phyloP scores from a whole-genome alignment of 2,113 vertebrate species.

The Himantopus leucocephalus region DNA sequence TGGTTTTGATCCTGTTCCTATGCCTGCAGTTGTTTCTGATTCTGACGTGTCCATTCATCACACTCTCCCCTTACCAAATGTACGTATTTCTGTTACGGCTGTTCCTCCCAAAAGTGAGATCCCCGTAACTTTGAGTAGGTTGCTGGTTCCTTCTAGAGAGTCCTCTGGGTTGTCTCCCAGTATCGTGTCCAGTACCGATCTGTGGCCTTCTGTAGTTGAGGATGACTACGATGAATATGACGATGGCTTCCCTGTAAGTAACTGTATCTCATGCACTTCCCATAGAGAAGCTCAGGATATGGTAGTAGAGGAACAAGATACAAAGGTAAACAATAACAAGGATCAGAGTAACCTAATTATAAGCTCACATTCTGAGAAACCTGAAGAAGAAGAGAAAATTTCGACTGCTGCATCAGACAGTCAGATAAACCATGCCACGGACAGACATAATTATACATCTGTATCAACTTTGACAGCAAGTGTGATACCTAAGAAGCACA shows the following conservation, averaged over 20 bases:
- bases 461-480: conserved; percentile 3
- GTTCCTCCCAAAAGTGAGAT: conserved; percentile 62
- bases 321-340: conserved; percentile 73
- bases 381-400: conserved; percentile 68
- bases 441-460: conserved; percentile 28
- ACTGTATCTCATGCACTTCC: conserved; percentile 82
- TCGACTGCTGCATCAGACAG: conserved; percentile 36
- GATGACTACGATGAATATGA: conserved; percentile 72
- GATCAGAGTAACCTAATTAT: conserved; percentile 72
- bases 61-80: conserved; percentile 63
- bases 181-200: conserved; percentile 58
- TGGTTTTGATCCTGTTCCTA: conserved; percentile 46
- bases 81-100: conserved; percentile 76
- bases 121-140: conserved; percentile 61
- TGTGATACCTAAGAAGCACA: conserved; percentile 36
- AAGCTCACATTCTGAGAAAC: conserved; percentile 68
- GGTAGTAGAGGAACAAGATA: conserved; percentile 72
- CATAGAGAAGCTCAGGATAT: conserved; percentile 80
- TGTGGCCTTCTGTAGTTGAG: conserved; percentile 65
- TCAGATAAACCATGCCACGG: conserved; percentile 17
- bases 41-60: conserved; percentile 33
- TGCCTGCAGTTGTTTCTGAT: conserved; percentile 61
- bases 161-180: conserved; percentile 64
- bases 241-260: conserved; percentile 71
- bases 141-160: conserved; percentile 66